Conservation (phyloP, 1,140 invertebrate genomes). For the Eurosta solidaginis region DNA sequence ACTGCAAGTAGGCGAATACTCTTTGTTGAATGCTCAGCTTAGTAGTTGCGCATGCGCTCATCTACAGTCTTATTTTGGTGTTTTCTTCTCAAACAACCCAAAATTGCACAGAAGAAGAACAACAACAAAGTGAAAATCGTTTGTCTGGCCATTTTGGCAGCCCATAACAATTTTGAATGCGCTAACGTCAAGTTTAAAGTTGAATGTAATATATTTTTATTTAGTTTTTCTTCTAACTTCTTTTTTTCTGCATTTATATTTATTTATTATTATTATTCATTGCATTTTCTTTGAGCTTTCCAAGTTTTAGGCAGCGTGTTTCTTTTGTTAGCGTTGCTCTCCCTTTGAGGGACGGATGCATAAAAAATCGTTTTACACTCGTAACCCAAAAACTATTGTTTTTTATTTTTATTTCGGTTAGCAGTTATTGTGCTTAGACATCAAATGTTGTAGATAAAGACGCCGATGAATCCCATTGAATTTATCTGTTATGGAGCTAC, state of each 20-base stretch:
- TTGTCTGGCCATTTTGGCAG: conserved; percentile 8
- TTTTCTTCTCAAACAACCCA: neutral
- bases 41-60: neutral
- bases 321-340: conserved; percentile 17
- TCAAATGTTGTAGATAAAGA: neutral
- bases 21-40: neutral
- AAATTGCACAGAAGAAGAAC: neutral
- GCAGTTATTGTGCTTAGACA: neutral
- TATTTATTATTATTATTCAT: neutral
- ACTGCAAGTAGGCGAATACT: too few relatives aligned
- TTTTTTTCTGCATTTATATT: neutral
- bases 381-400: conserved; percentile 20
- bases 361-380: conserved; percentile 15
- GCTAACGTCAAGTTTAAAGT: neutral
- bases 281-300: neutral
- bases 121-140: too few relatives aligned
- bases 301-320: neutral
- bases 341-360: conserved; percentile 4
- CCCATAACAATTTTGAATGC: neutral
- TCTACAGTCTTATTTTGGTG: neutral
- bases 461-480: neutral
- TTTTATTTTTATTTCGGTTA: too few relatives aligned
- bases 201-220: neutral
- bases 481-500: too few relatives aligned
- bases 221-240: neutral